These are phyloP conservation scores for Pseudochirops corinnae DNA, from an alignment of 2,797 vertebrate species.

Conservation along the genomic window DNA sequence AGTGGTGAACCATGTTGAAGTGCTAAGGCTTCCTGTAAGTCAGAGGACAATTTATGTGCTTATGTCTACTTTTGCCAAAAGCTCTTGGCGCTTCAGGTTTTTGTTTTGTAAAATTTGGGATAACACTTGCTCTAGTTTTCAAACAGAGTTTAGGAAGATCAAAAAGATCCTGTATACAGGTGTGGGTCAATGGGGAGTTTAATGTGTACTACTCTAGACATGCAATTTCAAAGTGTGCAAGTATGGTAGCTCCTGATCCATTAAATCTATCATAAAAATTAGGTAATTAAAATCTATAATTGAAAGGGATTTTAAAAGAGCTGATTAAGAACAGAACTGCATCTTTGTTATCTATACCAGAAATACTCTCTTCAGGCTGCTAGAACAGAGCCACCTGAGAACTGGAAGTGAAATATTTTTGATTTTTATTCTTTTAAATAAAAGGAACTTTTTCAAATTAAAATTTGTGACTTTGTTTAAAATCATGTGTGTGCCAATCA, in stretches of 20 bases:
- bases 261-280: background rate
- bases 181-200: background rate
- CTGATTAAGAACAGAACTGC: constrained; percentile 8
- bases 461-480: constrained; percentile 43
- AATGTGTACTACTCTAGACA: background rate
- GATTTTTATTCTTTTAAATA: constrained; percentile 72
- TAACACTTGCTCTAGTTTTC: background rate
- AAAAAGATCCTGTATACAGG: background rate
- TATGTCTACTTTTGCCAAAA: constrained; percentile 11
- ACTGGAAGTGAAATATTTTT: constrained; percentile 68
- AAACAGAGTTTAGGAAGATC: background rate
- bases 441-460: constrained; percentile 76
- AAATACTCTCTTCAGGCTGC: constrained; percentile 36
- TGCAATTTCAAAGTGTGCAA: background rate
- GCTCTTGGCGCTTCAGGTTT: background rate
- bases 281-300: constrained; percentile 46
- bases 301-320: constrained; percentile 58
- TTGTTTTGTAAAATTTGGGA: constrained; percentile 25
- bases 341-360: constrained; percentile 9
- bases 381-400: constrained; percentile 54
- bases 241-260: background rate
- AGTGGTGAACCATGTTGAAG: background rate
- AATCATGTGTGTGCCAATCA: background rate
- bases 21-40: background rate
- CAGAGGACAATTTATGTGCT: background rate